Conservation (phyloP, 53 echinoderm and acorn worm genomes). For the Holothuria scabra region DNA sequence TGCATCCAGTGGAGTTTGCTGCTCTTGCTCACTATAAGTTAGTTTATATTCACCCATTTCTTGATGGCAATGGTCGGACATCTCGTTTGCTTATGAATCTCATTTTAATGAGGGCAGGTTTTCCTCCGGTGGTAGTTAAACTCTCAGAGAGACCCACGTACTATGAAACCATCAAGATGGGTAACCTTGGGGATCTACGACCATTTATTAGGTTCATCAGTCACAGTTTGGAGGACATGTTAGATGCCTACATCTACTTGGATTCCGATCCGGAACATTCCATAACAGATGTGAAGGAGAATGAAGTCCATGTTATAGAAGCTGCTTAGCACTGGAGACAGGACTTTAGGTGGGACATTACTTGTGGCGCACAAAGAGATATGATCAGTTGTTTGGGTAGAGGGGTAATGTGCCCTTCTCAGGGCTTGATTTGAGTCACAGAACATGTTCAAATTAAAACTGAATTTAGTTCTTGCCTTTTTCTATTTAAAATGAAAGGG, state of each 20-base stretch:
- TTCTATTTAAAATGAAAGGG: too few relatives aligned
- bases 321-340: too few relatives aligned
- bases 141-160: slow-evolving; percentile 76
- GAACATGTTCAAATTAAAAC: too few relatives aligned
- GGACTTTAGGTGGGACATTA: too few relatives aligned
- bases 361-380: too few relatives aligned
- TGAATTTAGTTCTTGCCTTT: too few relatives aligned
- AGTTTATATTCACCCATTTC: slow-evolving; percentile 92
- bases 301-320: slow-evolving; percentile 43
- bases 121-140: slow-evolving; percentile 92
- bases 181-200: slow-evolving; percentile 85
- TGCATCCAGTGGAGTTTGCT: slow-evolving; percentile 93
- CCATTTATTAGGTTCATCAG: slow-evolving; percentile 95
- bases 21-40: slow-evolving; percentile 95
- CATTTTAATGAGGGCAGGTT: slow-evolving; percentile 83
- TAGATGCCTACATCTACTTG: slow-evolving; percentile 84
- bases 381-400: too few relatives aligned
- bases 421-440: too few relatives aligned
- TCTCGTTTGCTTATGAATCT: slow-evolving; percentile 93
- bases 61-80: slow-evolving; percentile 94
- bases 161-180: slow-evolving; percentile 83
- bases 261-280: slow-evolving; percentile 55
- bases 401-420: too few relatives aligned
- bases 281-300: slow-evolving; percentile 72
- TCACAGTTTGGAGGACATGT: slow-evolving; percentile 72